Base-by-base conservation (phyloP, 2,888 invertebrate genomes). In the Pteria penguin region DNA sequence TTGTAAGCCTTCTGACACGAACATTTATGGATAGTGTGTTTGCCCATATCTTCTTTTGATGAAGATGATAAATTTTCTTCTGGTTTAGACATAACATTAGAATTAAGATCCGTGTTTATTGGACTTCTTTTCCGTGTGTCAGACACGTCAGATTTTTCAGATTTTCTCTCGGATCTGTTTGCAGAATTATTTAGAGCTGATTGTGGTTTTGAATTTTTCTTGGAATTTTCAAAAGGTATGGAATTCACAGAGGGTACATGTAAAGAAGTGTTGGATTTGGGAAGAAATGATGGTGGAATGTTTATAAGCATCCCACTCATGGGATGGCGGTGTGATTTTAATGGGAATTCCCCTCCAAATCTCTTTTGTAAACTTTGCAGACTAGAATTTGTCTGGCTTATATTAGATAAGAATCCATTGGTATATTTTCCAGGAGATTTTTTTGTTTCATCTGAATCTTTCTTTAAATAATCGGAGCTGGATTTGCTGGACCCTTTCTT, bases 1-100 rank as follows among this genome's bases (percentile, higher is more conserved):
- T 85, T 87, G 77, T 87, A 91, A 65, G 86, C 81, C 75, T 89
- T 88, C 27, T 86, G 85, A 82, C 90, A 91, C 14, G 88, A 87
- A 78, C 89, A 89, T 36, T 86, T 77, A 72, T 89, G 88, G 33
- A 85, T 87, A 22, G 88, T 89, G 74, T 89, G 85, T 57, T 87
- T 88, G 70, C 68, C 63, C 45, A 82, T 81, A 8, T 84, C 84
- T 0, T 76, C 72, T n/a, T 79, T 82, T 22, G 66, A 61, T 4
- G 79, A 80, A 32, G 75, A 60, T 52, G 67, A 78, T 24, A 58
- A 26, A 63, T 27, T 62, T 24, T 75, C 32, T 26, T 79, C 69
- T 29, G 72, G 67, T 36, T 68, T 63, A 18, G 62, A 27, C 22
- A 57, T 77, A 32, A 77, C 33, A 55, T 77, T 77, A 31, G 76